These are phyloP conservation scores for Antechinus flavipes DNA, from an alignment of 2,113 vertebrate species.

Conservation along the genomic window DNA sequence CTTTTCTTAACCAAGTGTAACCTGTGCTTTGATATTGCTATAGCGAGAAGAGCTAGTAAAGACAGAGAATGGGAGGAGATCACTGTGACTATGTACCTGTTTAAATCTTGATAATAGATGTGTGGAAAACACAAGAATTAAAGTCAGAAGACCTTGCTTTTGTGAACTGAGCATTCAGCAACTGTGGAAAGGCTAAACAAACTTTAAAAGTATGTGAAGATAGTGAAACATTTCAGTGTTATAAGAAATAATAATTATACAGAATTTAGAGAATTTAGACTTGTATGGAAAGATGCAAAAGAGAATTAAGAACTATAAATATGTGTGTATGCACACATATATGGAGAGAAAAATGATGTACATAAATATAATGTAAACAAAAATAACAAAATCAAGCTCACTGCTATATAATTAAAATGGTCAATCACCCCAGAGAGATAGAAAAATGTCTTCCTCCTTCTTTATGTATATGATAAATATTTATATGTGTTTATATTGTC, in stretches of 20 bases:
- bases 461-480: neutral
- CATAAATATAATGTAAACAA: neutral
- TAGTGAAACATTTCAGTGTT: neutral
- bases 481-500: neutral
- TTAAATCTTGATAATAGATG: neutral
- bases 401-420: neutral
- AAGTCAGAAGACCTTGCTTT: neutral
- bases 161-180: neutral
- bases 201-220: neutral
- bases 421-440: neutral
- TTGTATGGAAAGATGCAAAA: neutral
- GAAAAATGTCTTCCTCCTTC: neutral
- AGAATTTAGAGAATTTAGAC: neutral
- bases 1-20: neutral
- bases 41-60: neutral
- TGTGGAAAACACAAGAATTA: neutral
- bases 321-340: neutral
- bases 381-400: neutral
- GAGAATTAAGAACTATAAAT: neutral
- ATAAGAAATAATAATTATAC: neutral
- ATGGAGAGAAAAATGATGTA: neutral
- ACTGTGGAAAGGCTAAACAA: neutral
- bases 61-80: neutral
- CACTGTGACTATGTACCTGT: neutral
- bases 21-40: neutral